Evolutionary conservation across 2,888 invertebrate species (phyloP).

Genomic region (Dicranocentrus wangi): DNA sequence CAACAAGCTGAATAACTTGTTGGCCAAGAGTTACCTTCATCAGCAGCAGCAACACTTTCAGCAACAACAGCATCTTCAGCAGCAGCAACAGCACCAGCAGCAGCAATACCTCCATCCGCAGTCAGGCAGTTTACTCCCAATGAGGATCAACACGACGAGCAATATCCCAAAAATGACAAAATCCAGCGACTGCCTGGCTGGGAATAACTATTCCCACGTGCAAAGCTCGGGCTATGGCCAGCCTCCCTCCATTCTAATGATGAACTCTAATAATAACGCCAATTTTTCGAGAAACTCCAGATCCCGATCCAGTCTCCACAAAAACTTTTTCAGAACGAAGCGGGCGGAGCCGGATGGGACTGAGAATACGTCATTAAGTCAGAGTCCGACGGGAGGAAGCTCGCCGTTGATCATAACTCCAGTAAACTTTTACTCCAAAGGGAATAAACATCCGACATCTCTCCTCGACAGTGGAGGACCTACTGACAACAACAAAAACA

Average conservation of each 20-base stretch:
- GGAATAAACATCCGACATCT: constrained; percentile 37
- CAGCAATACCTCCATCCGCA: constrained; percentile 31
- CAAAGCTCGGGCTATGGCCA: constrained; percentile 72
- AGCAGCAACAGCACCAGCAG: neutral
- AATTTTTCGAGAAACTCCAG: constrained; percentile 69
- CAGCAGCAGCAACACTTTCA: constrained; percentile 57
- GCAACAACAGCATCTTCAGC: constrained; percentile 32
- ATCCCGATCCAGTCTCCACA: constrained; percentile 69
- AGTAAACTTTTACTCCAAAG: constrained; percentile 71
- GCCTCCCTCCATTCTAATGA: constrained; percentile 27
- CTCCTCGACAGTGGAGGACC: neutral
- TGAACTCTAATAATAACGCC: constrained; percentile 45
- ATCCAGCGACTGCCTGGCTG: constrained; percentile 66
- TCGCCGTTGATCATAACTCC: constrained; percentile 72
- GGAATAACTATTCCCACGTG: constrained; percentile 63
- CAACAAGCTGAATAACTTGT: constrained; percentile 64
- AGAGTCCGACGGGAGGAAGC: constrained; percentile 36
- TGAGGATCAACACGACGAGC: constrained; percentile 68
- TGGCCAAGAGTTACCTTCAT: constrained; percentile 55
- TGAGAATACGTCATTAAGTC: constrained; percentile 67
- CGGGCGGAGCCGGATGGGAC: constrained; percentile 72
- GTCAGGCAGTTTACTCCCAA: constrained; percentile 59
- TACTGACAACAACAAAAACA: constrained; percentile 25
- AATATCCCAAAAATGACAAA: constrained; percentile 70
- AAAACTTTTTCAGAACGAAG: constrained; percentile 72